A percentile compares a stretch with the other conserved stretches of the same genome.
Evolutionary conservation across 2,888 invertebrate genomes (phyloP).

Genomic region (Teleogryllus oceanicus): DNA sequence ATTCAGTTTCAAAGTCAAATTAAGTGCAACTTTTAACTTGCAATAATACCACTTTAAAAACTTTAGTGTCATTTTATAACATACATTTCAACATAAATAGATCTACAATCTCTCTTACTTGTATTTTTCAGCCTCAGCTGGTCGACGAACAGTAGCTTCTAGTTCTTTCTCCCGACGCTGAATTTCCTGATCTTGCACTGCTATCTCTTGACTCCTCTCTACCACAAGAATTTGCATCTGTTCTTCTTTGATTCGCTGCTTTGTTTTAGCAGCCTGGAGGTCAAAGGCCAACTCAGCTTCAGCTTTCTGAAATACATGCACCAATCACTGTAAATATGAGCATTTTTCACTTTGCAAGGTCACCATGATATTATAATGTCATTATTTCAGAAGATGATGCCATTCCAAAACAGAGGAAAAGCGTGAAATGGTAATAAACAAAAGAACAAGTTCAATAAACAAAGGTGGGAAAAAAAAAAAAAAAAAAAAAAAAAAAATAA

Average conservation of each 20-base stretch:
- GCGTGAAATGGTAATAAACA: too few species aligned
- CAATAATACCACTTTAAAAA: too few species aligned
- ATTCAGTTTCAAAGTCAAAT: too few species aligned
- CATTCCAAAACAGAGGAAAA: too few species aligned
- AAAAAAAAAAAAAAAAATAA: too few species aligned
- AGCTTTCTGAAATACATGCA: conserved; percentile 57
- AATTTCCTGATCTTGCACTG: conserved; percentile 95
- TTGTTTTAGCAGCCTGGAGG: conserved; percentile 91
- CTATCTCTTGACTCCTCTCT: conserved; percentile 88
- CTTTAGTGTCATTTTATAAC: too few species aligned
- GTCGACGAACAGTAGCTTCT: conserved; percentile 87
- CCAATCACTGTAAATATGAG: background rate
- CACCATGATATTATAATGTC: background rate
- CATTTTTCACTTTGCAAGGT: background rate
- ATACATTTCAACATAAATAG: too few species aligned
- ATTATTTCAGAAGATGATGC: background rate
- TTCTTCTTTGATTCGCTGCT: conserved; percentile 93
- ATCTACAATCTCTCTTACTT: conserved; percentile 43
- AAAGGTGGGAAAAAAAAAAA: too few species aligned
- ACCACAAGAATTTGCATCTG: conserved; percentile 95
- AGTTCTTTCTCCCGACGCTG: conserved; percentile 85
- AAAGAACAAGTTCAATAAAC: too few species aligned
- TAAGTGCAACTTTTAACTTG: too few species aligned
- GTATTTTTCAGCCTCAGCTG: conserved; percentile 93
- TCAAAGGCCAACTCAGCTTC: conserved; percentile 93